A percentile compares a stretch with the other conserved stretches of the same genome.
phyloP scores from a whole-genome alignment of 2,888 invertebrate species.

The Sisyra terminalis region DNA sequence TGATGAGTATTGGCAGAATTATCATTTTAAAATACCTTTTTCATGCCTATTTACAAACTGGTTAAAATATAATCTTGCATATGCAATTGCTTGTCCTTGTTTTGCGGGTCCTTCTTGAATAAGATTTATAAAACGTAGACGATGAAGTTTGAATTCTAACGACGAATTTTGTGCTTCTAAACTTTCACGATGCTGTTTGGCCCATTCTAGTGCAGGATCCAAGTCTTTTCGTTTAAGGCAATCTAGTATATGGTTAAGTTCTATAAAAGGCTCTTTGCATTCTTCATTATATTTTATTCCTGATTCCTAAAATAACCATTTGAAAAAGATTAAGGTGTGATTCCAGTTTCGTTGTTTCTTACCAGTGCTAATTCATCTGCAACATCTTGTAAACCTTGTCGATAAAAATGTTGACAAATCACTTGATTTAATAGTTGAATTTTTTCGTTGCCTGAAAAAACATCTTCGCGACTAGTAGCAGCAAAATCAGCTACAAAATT shows the following conservation, averaged over 20 bases:
- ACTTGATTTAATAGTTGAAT: constrained; percentile 64
- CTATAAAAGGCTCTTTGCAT: constrained; percentile 61
- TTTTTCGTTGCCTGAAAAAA: constrained; percentile 55
- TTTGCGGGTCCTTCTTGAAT: constrained; percentile 44
- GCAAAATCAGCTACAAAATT: constrained; percentile 88
- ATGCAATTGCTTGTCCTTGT: constrained; percentile 71
- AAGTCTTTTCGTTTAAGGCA: constrained; percentile 69
- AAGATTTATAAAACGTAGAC: constrained; percentile 61
- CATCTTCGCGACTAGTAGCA: constrained; percentile 66
- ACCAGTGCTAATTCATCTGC: constrained; percentile 64
- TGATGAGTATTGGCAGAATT: no score
- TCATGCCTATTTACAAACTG: constrained; percentile 62
- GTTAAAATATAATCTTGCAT: constrained; percentile 72
- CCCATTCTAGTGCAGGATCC: constrained; percentile 78
- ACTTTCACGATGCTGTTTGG: constrained; percentile 52
- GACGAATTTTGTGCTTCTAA: constrained; percentile 51
- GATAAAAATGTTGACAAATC: constrained; percentile 87
- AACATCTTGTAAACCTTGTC: constrained; percentile 87
- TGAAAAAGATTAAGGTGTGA: constrained; percentile 5
- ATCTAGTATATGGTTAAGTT: constrained; percentile 76
- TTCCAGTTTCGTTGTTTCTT: constrained; percentile 9
- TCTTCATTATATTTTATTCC: constrained; percentile 42
- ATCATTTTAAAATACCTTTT: constrained; percentile 37
- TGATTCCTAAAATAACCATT: constrained; percentile 40
- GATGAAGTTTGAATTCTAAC: constrained; percentile 68